Evolutionary conservation across 2,888 invertebrate species (phyloP).

Genomic region (Frankliniella intonsa): DNA sequence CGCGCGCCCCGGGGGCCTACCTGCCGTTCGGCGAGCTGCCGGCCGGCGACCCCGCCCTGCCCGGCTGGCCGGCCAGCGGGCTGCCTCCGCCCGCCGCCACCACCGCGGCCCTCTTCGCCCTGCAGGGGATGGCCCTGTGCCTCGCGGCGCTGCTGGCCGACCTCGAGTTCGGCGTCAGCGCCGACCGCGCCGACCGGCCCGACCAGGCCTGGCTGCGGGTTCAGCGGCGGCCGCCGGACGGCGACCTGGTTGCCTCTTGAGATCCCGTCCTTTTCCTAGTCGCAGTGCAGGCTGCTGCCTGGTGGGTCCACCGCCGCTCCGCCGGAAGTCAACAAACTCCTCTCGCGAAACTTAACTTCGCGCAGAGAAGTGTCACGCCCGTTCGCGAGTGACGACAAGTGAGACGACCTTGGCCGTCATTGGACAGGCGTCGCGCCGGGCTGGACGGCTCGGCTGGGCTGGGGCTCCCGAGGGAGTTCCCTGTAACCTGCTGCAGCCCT

Average conservation of each 20-base stretch:
- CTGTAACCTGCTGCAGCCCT: too few species aligned
- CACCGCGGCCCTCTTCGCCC: background rate
- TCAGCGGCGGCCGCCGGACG: background rate
- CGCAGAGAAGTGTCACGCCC: too few species aligned
- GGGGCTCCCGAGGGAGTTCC: too few species aligned
- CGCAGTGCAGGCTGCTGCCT: too few species aligned
- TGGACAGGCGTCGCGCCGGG: too few species aligned
- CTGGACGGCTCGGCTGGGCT: too few species aligned
- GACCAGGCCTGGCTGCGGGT: background rate
- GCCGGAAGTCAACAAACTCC: too few species aligned
- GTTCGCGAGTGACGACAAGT: too few species aligned
- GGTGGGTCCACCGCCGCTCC: too few species aligned
- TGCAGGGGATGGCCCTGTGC: background rate
- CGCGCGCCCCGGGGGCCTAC: background rate
- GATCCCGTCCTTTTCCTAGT: too few species aligned
- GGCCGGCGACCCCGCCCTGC: background rate
- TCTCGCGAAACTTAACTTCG: too few species aligned
- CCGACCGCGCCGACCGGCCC: background rate
- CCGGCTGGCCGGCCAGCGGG: background rate
- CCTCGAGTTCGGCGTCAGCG: background rate
- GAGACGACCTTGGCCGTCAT: too few species aligned
- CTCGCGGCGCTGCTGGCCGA: background rate
- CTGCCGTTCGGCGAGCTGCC: conserved; percentile 13
- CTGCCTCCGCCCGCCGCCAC: background rate
- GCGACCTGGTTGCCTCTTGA: background rate